Conservation (phyloP, 2,888 invertebrate species). For the Patella caerulea region DNA sequence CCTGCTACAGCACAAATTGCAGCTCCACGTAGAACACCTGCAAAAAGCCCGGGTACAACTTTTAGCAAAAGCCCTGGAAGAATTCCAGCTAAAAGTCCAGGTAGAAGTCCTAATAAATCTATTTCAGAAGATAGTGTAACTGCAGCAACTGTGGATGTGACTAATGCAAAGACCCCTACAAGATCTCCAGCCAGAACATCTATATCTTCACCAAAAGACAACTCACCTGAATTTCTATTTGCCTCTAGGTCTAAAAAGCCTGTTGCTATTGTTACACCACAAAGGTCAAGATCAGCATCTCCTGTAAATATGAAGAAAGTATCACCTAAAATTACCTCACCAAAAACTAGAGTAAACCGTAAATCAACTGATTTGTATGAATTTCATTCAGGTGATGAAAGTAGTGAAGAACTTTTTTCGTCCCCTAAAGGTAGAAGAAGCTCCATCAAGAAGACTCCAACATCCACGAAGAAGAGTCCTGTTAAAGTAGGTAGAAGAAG, state of each 20-base stretch:
- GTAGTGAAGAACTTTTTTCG: conserved; percentile 4
- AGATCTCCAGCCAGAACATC: conserved; percentile 21
- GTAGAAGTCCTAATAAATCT: conserved; percentile 19
- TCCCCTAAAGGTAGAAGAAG: conserved; percentile 3
- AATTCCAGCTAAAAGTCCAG: conserved; percentile 15
- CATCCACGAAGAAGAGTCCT: conserved; percentile 24
- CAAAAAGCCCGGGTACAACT: not conserved
- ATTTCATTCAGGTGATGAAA: conserved; percentile 5
- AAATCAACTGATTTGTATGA: not conserved
- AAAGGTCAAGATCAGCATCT: conserved; percentile 27
- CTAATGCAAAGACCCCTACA: conserved; percentile 14
- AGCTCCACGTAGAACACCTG: conserved; percentile 12
- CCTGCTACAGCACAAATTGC: not conserved
- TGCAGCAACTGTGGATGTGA: not conserved
- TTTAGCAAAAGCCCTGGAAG: not conserved
- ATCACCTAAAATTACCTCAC: conserved; percentile 5
- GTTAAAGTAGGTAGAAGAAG: conserved; percentile 15
- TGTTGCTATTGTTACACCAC: conserved; percentile 24
- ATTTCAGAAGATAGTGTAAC: conserved; percentile 15
- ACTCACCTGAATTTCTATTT: conserved; percentile 1
- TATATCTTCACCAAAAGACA: conserved; percentile 14
- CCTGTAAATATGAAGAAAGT: conserved; percentile 20
- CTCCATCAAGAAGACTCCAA: conserved; percentile 4
- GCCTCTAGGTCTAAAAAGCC: conserved; percentile 18
- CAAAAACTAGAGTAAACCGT: not conserved